Base-by-base conservation (phyloP, 2,888 invertebrate species). In the Nineta flava region DNA sequence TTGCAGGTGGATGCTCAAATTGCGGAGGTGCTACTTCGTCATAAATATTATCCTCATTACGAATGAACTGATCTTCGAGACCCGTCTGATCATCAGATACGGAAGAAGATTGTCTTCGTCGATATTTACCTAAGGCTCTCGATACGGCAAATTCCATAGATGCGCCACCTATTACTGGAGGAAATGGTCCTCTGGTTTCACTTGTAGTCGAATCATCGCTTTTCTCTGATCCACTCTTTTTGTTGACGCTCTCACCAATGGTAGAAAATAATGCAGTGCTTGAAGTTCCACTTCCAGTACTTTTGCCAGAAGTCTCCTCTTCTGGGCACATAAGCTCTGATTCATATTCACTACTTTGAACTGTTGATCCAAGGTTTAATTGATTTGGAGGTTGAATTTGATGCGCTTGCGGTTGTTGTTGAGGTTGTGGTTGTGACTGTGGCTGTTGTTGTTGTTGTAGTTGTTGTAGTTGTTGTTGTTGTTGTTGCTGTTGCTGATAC, bases 111-210 rank as follows among this genome's bases (percentile, higher is more conserved):
- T 83, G 81, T 53, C 81, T 72, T 55, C 84, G 74, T 44, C 87
- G 71, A 61, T 86, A 87, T 66, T 85, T 86, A 19, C 86, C 87
- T 19, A 87, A 67, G 1, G 87, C 87, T 60, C 87, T 69, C 0
- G 87, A 87, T 1, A 87, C 87, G 0, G 87, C 86, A 65, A 87
- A 87, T 62, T 87, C 87, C 76, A 87, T 83, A 9, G 83, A 81
- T 13, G 83, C 76, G 16, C 80, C 79, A 52, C 76, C 72, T 10
- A 73, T 58, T n/a, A 76, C 72, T n/a, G 72, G 70, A 3, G 75
- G 73, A 41, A 75, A 63, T 9, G 66, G 66, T 56, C 65, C 64
- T 17, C 42, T 38, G 48, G 58, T 73, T 50, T 75, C 76, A 2
- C 71, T 68, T 55, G 71, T 71, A 53, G 67, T 70, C 46, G 69